Evolutionary conservation across 2,888 invertebrate species (phyloP).

Genomic region (Macrosoma leucophasiata): DNA sequence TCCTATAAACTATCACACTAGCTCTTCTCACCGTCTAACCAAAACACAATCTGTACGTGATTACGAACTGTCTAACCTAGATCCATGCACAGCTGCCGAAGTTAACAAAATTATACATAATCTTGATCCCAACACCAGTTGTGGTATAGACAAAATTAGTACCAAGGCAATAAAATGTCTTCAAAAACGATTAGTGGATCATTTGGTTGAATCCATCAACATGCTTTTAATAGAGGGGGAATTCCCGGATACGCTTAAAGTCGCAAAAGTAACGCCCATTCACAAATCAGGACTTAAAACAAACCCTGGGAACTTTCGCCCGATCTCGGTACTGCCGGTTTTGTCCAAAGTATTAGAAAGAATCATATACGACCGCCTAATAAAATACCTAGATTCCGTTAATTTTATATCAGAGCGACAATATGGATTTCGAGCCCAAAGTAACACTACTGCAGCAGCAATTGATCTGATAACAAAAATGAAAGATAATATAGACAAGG

Average conservation of each 20-base stretch:
- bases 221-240: slow-evolving; percentile 5
- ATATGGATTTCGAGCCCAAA: slow-evolving; percentile 6
- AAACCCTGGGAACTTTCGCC: slow-evolving; percentile 8
- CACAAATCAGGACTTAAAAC: slow-evolving; percentile 11
- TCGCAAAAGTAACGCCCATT: slow-evolving; percentile 19
- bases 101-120: slow-evolving; percentile 4
- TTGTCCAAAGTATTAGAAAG: slow-evolving; percentile 9
- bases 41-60: background rate
- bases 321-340: slow-evolving; percentile 11
- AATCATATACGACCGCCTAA: slow-evolving; percentile 3
- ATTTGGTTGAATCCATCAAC: slow-evolving; percentile 11
- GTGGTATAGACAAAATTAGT: slow-evolving; percentile 10
- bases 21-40: background rate
- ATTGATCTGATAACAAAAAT: slow-evolving; percentile 4
- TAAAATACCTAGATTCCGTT: slow-evolving; percentile 3
- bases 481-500: slow-evolving; percentile 17
- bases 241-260: slow-evolving; percentile 19
- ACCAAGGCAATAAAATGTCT: slow-evolving; percentile 14
- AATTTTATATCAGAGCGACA: slow-evolving; percentile 2
- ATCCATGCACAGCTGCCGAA: slow-evolving; percentile 3
- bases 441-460: slow-evolving; percentile 2
- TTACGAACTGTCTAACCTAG: background rate
- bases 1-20: background rate
- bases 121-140: slow-evolving; percentile 12
- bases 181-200: background rate